phyloP scores from a whole-genome alignment of 2,797 vertebrate genomes.

The Amphiprion clarkii region DNA sequence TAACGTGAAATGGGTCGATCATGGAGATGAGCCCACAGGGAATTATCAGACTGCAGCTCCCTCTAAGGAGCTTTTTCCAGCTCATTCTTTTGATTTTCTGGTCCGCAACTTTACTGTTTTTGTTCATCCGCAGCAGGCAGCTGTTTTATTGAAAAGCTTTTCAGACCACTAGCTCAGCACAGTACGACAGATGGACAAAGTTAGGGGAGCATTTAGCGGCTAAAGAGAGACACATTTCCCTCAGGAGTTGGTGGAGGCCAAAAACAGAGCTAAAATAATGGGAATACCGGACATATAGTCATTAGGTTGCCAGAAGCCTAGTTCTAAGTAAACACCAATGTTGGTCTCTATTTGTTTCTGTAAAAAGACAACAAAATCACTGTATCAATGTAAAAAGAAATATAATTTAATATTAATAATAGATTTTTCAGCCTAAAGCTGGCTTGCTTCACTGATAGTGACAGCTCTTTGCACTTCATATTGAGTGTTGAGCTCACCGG shows the following conservation, averaged over 20 bases:
- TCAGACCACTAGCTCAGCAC: background rate
- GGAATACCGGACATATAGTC: background rate
- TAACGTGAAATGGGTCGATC: background rate
- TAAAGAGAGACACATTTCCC: background rate
- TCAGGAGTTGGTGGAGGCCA: background rate
- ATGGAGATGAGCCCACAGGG: background rate
- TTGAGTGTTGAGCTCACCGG: no score
- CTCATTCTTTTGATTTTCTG: background rate
- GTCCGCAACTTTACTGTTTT: slow-evolving; percentile 3
- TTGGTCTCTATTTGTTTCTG: no score
- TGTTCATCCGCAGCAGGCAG: background rate
- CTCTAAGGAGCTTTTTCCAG: background rate
- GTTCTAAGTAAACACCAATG: background rate
- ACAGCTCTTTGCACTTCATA: no score
- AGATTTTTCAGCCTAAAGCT: no score
- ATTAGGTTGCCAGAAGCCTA: background rate
- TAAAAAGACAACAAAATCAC: no score
- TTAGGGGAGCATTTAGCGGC: background rate
- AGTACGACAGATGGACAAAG: slow-evolving; percentile 8
- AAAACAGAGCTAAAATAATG: background rate
- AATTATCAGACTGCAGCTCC: slow-evolving; percentile 5
- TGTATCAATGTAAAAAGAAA: no score
- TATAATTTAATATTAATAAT: no score
- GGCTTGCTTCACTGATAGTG: no score
- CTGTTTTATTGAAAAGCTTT: background rate